Conservation (phyloP, 2,888 invertebrate species). For the Coelogynopora nodosa region DNA sequence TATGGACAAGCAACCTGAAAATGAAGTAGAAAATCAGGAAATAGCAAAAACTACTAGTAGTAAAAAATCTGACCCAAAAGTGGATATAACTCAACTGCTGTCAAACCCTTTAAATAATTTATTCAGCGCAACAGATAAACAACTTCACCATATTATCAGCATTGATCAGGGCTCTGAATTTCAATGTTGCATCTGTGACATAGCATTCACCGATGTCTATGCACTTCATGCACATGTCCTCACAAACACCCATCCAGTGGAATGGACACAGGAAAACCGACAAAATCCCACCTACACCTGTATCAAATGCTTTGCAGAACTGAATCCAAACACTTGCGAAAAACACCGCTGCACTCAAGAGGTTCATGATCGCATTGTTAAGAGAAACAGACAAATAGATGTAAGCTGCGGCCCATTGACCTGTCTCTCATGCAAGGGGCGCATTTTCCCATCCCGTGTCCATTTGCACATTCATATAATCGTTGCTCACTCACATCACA, state of each 20-base stretch:
- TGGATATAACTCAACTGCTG: too few relatives aligned
- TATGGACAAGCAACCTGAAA: too few relatives aligned
- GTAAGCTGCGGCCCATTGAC: neutral
- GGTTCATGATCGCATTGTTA: neutral
- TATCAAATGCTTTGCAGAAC: neutral
- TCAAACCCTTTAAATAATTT: too few relatives aligned
- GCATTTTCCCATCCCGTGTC: neutral
- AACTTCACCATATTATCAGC: neutral
- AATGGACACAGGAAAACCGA: neutral
- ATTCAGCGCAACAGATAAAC: neutral
- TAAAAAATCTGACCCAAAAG: too few relatives aligned
- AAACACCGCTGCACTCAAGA: neutral
- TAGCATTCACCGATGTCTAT: neutral
- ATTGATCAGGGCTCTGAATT: neutral
- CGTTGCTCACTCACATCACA: neutral
- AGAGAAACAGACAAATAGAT: neutral
- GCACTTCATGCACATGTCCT: neutral
- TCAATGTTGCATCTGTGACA: neutral
- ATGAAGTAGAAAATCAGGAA: too few relatives aligned
- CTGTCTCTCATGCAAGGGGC: neutral
- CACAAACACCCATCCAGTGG: neutral
- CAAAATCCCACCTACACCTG: neutral
- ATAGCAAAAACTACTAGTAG: too few relatives aligned
- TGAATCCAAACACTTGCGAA: neutral
- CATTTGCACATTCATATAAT: neutral